phyloP scores from a whole-genome alignment of 1,140 invertebrate species.

The Drosophila grimshawi region DNA sequence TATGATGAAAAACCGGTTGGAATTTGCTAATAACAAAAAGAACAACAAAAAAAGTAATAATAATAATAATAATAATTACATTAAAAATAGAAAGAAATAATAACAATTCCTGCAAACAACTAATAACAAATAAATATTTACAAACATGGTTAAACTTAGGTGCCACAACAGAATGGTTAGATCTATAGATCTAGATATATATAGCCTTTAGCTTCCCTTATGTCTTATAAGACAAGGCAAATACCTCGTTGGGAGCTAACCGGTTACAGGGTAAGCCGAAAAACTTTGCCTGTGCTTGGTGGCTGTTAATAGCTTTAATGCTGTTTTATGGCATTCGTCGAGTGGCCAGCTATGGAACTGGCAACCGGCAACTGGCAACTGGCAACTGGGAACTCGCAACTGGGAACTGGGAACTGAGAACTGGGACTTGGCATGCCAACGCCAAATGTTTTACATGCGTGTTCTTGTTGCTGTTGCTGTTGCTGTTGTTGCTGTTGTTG shows the following conservation, averaged over 20 bases:
- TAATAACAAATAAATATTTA: too few species aligned
- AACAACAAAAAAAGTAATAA: too few species aligned
- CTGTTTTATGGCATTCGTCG: conserved; percentile 77
- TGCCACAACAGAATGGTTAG: too few species aligned
- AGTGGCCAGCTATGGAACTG: conserved; percentile 36
- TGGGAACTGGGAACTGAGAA: conserved; percentile 29
- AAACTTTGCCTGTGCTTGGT: conserved; percentile 40
- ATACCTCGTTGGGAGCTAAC: background rate
- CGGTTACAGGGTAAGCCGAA: conserved; percentile 14
- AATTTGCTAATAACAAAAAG: too few species aligned
- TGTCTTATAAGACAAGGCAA: background rate
- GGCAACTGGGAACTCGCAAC: conserved; percentile 4
- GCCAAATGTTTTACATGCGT: conserved; percentile 79
- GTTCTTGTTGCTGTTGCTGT: conserved; percentile 22
- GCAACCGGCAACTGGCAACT: conserved; percentile 4
- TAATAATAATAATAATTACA: too few species aligned
- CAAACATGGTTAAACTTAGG: too few species aligned
- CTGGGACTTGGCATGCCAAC: conserved; percentile 73
- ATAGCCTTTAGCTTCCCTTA: too few species aligned
- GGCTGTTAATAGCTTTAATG: conserved; percentile 80
- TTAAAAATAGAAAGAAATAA: too few species aligned
- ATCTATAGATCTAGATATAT: too few species aligned
- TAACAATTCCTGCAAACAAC: too few species aligned
- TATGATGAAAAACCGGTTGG: too few species aligned
- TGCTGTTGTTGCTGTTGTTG: conserved; percentile 23